A percentile compares a stretch with the other conserved stretches of the same genome.
Conservation (phyloP, 2,113 vertebrate species). For the Lethenteron reissneri region DNA sequence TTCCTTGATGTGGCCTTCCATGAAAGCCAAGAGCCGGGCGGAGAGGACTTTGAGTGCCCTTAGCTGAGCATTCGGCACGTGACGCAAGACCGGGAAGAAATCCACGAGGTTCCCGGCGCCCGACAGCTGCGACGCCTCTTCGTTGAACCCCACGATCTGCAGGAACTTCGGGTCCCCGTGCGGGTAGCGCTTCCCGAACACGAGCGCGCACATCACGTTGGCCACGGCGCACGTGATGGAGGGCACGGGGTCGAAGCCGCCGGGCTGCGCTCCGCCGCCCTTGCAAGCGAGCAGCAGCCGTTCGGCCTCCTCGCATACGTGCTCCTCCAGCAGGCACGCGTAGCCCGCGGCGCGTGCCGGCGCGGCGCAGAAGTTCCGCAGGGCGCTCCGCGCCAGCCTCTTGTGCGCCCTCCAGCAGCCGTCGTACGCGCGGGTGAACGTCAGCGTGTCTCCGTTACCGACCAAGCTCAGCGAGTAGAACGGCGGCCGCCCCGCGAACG, state of each 20-base stretch:
- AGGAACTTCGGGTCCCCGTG: constrained; percentile 42
- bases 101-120: constrained; percentile 36
- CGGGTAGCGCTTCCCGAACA: constrained; percentile 41
- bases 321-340: constrained; percentile 32
- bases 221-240: constrained; percentile 47
- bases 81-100: constrained; percentile 48
- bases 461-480: constrained; percentile 31
- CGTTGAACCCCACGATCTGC: constrained; percentile 25
- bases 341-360: constrained; percentile 17
- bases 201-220: constrained; percentile 61
- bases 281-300: constrained; percentile 26
- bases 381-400: constrained; percentile 32
- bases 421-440: constrained; percentile 28
- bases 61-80: constrained; percentile 35
- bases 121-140: constrained; percentile 26
- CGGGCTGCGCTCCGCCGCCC: constrained; percentile 21
- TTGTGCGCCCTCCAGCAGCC: constrained; percentile 30
- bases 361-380: constrained; percentile 29
- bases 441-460: constrained; percentile 27
- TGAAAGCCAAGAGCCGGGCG: constrained; percentile 21
- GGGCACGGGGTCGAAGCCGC: constrained; percentile 39
- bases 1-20: constrained; percentile 31
- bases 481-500: constrained; percentile 50
- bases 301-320: constrained; percentile 34
- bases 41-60: constrained; percentile 31